A percentile compares a stretch with the other conserved stretches of the same genome.
Conservation (phyloP, 2,888 invertebrate genomes). For the Tachystola acroxantha region DNA sequence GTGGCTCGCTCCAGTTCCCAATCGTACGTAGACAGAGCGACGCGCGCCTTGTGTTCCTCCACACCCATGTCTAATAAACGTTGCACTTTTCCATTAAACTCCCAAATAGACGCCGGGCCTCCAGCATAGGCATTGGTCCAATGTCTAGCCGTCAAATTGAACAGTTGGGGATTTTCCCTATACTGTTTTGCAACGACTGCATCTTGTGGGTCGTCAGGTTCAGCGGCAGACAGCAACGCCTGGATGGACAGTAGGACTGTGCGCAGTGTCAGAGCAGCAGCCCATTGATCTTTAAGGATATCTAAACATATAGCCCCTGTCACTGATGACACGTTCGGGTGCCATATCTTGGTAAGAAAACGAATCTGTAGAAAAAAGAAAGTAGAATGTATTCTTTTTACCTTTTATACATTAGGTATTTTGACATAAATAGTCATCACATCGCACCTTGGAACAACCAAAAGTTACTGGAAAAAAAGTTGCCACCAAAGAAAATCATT, state of each 20-base stretch:
- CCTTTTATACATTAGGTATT: too few species aligned
- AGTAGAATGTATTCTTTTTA: conserved; percentile 1
- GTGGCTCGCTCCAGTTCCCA: conserved; percentile 97
- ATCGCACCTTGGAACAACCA: too few species aligned
- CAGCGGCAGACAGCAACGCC: conserved; percentile 94
- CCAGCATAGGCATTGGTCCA: conserved; percentile 98
- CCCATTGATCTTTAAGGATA: conserved; percentile 99
- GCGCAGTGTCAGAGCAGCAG: conserved; percentile 98
- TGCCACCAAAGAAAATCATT: too few species aligned
- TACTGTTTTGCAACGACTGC: conserved; percentile 99
- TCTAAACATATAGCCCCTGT: conserved; percentile 99
- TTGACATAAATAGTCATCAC: too few species aligned
- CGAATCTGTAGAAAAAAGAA: conserved; percentile 85
- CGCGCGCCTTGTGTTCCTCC: conserved; percentile 91
- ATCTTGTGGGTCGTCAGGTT: conserved; percentile 96
- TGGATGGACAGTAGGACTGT: conserved; percentile 97
- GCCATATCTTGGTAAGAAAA: conserved; percentile 99
- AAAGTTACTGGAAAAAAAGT: too few species aligned
- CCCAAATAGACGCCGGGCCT: conserved; percentile 78
- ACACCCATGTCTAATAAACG: conserved; percentile 96
- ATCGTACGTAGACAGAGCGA: conserved; percentile 93
- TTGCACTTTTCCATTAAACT: conserved; percentile 92
- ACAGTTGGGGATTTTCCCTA: conserved; percentile 92
- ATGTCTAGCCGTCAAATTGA: conserved; percentile 93
- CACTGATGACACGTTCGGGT: conserved; percentile 99